phyloP scores from a whole-genome alignment of 2,888 invertebrate species.

The Synergus itoensis region DNA sequence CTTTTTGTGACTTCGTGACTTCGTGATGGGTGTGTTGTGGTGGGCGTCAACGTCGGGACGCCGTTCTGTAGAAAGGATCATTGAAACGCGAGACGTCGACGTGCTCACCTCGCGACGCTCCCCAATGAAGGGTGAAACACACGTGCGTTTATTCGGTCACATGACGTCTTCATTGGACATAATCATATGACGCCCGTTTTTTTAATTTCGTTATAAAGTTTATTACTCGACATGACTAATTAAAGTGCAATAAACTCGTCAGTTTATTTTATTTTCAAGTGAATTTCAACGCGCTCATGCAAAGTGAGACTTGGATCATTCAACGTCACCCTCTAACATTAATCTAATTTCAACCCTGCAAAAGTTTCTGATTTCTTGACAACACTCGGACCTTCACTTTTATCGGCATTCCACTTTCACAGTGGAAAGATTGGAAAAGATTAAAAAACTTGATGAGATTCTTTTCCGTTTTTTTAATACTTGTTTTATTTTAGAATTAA shows the following conservation, averaged over 20 bases:
- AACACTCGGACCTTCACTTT: not conserved
- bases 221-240: not conserved
- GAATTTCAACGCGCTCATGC: not conserved
- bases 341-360: not conserved
- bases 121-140: slow-evolving; percentile 50
- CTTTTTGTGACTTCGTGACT: slow-evolving; percentile 41
- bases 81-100: slow-evolving; percentile 72
- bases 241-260: not conserved
- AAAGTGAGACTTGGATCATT: not conserved
- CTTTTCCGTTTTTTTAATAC: too few relatives aligned
- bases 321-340: not conserved
- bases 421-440: too few relatives aligned
- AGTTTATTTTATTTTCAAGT: slow-evolving; percentile 1
- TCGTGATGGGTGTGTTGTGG: slow-evolving; percentile 48
- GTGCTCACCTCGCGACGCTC: slow-evolving; percentile 67
- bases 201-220: not conserved
- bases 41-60: slow-evolving; percentile 57
- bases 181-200: not conserved
- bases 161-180: not conserved
- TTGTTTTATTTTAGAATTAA: too few relatives aligned
- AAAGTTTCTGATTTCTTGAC: not conserved
- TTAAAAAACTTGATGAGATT: too few relatives aligned
- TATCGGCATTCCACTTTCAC: too few relatives aligned
- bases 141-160: slow-evolving; percentile 45
- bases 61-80: slow-evolving; percentile 62